phyloP scores from a whole-genome alignment of 1,140 invertebrate genomes.

The Belonocnema kinseyi region DNA sequence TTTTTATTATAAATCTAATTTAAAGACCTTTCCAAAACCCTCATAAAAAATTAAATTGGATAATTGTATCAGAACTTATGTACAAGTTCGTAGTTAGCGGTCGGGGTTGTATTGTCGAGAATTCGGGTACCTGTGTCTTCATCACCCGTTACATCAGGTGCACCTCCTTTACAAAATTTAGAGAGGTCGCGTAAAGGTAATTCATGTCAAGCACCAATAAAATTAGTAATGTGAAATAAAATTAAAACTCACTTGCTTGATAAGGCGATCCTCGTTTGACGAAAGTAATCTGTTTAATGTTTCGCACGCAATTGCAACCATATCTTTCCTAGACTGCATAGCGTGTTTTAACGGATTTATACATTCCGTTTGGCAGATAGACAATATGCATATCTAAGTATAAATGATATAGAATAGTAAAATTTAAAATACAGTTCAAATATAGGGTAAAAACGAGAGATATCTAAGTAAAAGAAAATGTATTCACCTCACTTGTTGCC shows the following conservation, averaged over 20 bases:
- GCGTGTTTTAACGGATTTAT: constrained; percentile 89
- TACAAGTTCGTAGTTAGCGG: no score
- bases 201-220: constrained; percentile 21
- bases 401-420: constrained; percentile 40
- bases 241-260: constrained; percentile 81
- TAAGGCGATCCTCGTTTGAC: constrained; percentile 87
- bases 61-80: no score
- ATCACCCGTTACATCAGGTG: no score
- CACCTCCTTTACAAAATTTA: no score
- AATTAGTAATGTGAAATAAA: constrained; percentile 1
- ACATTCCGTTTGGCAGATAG: constrained; percentile 87
- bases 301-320: constrained; percentile 91
- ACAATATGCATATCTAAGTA: constrained; percentile 84
- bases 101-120: no score
- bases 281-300: constrained; percentile 91
- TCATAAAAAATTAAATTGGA: no score
- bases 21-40: no score
- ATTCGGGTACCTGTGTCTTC: no score
- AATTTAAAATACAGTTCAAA: neutral
- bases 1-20: no score
- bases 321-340: constrained; percentile 89
- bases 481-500: constrained; percentile 85
- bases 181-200: no score
- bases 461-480: constrained; percentile 1
- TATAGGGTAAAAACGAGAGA: no score